Evolutionary conservation across 1,140 invertebrate genomes (phyloP).

Genomic region (Leptoteleia sp.): DNA sequence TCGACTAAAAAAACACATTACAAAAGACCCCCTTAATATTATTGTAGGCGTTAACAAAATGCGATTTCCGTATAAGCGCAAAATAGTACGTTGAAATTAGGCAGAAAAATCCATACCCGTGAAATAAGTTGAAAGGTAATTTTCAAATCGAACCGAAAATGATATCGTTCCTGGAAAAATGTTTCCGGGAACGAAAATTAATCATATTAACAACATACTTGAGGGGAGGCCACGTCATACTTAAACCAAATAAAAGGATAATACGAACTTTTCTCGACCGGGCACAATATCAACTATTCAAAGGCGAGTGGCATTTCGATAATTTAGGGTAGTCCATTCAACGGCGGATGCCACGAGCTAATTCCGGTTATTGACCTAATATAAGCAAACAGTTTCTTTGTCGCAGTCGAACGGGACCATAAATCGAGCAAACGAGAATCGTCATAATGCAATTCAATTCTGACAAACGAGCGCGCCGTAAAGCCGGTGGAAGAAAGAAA

Average conservation of each 20-base stretch:
- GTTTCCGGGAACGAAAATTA: too few relatives aligned
- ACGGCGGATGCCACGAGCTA: constrained; percentile 30
- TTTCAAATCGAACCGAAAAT: too few relatives aligned
- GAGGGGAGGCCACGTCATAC: background rate
- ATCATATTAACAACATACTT: constrained; percentile 5
- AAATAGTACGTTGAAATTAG: too few relatives aligned
- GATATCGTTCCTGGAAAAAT: too few relatives aligned
- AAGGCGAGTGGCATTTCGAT: constrained; percentile 23
- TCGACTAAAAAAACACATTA: too few relatives aligned
- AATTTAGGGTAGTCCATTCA: constrained; percentile 39
- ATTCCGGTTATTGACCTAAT: constrained; percentile 54
- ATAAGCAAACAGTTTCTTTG: constrained; percentile 58
- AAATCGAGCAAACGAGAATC: constrained; percentile 47
- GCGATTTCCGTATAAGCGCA: too few relatives aligned
- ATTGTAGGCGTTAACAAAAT: too few relatives aligned
- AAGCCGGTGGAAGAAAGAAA: too few relatives aligned
- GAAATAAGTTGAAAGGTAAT: too few relatives aligned
- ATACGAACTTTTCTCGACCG: constrained; percentile 4
- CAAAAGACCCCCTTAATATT: too few relatives aligned
- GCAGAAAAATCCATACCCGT: too few relatives aligned
- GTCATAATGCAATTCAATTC: constrained; percentile 48
- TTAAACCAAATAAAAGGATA: constrained; percentile 13
- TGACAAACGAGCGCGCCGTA: too few relatives aligned
- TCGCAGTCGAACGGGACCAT: constrained; percentile 17
- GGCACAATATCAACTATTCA: constrained; percentile 31